Base-by-base conservation (phyloP, 2,888 invertebrate genomes). In the Venusia cambrica region DNA sequence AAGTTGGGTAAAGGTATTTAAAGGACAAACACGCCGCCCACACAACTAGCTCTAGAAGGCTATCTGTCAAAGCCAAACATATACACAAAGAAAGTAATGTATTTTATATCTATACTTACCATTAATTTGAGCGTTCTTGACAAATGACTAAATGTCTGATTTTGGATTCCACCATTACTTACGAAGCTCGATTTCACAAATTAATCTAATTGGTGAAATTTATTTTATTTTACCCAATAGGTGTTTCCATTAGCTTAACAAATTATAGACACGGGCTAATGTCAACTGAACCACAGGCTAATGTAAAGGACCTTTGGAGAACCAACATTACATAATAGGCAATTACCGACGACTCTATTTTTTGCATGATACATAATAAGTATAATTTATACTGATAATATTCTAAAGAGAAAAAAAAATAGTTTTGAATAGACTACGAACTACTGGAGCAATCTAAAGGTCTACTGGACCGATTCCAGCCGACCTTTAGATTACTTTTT, bases 181-280 rank as follows among this genome's bases (percentile, higher is more conserved):
- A 13, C 17, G 15, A 13, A 12, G 24, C 10, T n/a, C n/a, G n/a
- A 43, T 47, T 50, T 47, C 47, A 38, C 47, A 40, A 42, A 50
- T 50, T 45, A 42, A 47, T 45, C 36, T 30, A 28, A 36, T 5
- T 28, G 19, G 13, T 8, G 6, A 25, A 37, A 43, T 45, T 43
- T 34, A 42, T 35, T n/a, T n/a, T 36, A 26, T 13, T 17, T 4
- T 8, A 29, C 33, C 4, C 14, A 34, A 24, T 41, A 16, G 14
- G 33, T 4, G 4, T 4, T 24, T 40, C 34, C 45, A 45, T 41
- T 43, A 38, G 17, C 17, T 20, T 33, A 10, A 28, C 38, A 24
- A 38, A 38, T 38, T 24, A 12, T 3, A 21, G 12, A 22, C 16
- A n/a, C 2, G 7, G 30, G 7, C 7, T 12, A 16, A 8, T 12